Conservation (phyloP, 2,888 invertebrate species). For the Troilus luridus region DNA sequence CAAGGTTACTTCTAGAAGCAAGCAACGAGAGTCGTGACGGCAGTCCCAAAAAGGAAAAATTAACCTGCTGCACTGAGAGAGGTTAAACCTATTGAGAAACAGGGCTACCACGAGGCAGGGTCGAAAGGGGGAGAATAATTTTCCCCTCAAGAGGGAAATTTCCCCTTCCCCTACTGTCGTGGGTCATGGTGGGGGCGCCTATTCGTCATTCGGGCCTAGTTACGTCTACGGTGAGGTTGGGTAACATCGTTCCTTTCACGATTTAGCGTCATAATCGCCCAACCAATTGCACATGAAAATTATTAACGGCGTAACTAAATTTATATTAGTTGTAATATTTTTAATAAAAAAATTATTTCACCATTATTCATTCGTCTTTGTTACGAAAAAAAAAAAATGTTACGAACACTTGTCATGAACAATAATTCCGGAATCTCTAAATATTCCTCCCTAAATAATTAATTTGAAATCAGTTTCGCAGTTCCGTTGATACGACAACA, state of each 20-base stretch:
- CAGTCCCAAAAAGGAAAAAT: conserved; percentile 27
- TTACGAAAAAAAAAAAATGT: background rate
- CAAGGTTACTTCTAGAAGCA: background rate
- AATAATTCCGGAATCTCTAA: no score
- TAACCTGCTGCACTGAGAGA: conserved; percentile 46
- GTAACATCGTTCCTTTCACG: conserved; percentile 34
- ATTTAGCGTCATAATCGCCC: conserved; percentile 10
- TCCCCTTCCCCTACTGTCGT: background rate
- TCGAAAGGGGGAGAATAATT: background rate
- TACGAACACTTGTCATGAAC: background rate
- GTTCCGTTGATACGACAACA: no score
- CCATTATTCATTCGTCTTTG: background rate
- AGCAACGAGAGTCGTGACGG: background rate
- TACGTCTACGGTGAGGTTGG: conserved; percentile 2
- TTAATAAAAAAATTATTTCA: background rate
- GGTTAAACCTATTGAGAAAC: conserved; percentile 39
- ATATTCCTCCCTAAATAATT: no score
- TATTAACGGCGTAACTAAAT: background rate
- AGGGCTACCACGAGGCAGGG: conserved; percentile 18
- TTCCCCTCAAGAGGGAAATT: background rate
- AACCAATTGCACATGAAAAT: background rate
- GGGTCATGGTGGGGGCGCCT: conserved; percentile 7
- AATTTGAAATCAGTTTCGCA: no score
- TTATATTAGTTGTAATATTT: background rate
- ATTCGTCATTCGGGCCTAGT: conserved; percentile 24